Conservation (phyloP, 2,888 invertebrate genomes). For the Nebria brevicollis region DNA sequence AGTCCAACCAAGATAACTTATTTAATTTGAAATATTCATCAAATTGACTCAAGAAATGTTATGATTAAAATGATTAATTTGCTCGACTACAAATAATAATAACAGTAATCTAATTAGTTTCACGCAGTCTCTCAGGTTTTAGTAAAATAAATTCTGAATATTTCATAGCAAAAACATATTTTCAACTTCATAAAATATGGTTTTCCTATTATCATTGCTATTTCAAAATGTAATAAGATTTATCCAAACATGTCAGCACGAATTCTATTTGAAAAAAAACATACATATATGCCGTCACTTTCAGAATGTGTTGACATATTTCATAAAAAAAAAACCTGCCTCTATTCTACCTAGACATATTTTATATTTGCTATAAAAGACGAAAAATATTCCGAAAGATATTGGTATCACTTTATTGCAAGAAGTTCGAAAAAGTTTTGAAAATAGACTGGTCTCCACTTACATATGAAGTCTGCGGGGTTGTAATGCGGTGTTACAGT, state of each 20-base stretch:
- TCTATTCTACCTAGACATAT: background rate
- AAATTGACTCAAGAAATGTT: too few relatives aligned
- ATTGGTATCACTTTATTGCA: background rate
- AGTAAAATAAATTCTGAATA: background rate
- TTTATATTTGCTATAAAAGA: background rate
- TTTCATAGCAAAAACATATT: background rate
- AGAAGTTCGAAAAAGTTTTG: background rate
- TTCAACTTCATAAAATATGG: background rate
- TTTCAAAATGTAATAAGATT: background rate
- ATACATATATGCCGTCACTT: background rate
- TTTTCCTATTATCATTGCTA: background rate
- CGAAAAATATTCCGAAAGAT: background rate
- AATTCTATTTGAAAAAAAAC: background rate
- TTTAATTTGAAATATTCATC: too few relatives aligned
- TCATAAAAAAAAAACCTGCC: background rate
- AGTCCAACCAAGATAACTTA: too few relatives aligned
- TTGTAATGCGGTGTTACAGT: conserved; percentile 81
- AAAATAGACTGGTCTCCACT: conserved; percentile 58
- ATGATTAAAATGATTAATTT: too few relatives aligned
- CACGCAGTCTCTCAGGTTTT: background rate
- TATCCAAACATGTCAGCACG: background rate
- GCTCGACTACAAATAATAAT: too few relatives aligned
- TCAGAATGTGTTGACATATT: background rate
- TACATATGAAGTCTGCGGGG: conserved; percentile 85
- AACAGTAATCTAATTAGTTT: too few relatives aligned